A percentile compares a stretch with the other conserved stretches of the same genome.
Evolutionary conservation across 92 coral and sea anemone species (phyloP).

Genomic region (Porites lobata): DNA sequence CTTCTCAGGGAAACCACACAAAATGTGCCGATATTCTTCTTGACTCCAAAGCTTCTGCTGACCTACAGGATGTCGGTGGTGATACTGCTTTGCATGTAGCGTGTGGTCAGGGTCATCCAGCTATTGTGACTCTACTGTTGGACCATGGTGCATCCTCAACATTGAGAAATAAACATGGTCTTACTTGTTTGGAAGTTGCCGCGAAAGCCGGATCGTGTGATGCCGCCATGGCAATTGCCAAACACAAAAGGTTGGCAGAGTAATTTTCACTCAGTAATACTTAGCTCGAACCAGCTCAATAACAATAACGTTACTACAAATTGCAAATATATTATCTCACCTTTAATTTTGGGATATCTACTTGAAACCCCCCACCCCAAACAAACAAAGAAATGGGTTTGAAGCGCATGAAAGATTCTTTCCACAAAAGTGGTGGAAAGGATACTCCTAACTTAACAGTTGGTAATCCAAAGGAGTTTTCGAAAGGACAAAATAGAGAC

Average conservation of each 20-base stretch:
- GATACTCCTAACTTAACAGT: too few species aligned
- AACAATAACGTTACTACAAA: too few species aligned
- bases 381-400: too few species aligned
- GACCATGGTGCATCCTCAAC: slow-evolving; percentile 64
- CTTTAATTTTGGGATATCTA: too few species aligned
- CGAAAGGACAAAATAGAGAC: too few species aligned
- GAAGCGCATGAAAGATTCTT: too few species aligned
- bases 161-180: slow-evolving; percentile 48
- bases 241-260: slow-evolving; percentile 70
- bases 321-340: too few species aligned
- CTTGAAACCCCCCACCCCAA: too few species aligned
- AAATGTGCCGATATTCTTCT: slow-evolving; percentile 50
- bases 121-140: slow-evolving; percentile 41
- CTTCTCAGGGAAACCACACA: slow-evolving; percentile 55
- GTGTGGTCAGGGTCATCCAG: slow-evolving; percentile 51
- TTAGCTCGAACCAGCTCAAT: too few species aligned
- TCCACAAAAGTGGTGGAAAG: too few species aligned
- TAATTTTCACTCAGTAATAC: not conserved
- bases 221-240: slow-evolving; percentile 69
- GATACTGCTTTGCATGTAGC: slow-evolving; percentile 73
- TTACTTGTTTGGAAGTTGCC: slow-evolving; percentile 72
- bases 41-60: slow-evolving; percentile 47
- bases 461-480: too few species aligned
- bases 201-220: slow-evolving; percentile 74
- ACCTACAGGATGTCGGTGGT: slow-evolving; percentile 43